Evolutionary conservation across 1,140 invertebrate genomes (phyloP), one percentile per base, ranked within the genome.

Genomic region (Monochamus saltuarius): DNA sequence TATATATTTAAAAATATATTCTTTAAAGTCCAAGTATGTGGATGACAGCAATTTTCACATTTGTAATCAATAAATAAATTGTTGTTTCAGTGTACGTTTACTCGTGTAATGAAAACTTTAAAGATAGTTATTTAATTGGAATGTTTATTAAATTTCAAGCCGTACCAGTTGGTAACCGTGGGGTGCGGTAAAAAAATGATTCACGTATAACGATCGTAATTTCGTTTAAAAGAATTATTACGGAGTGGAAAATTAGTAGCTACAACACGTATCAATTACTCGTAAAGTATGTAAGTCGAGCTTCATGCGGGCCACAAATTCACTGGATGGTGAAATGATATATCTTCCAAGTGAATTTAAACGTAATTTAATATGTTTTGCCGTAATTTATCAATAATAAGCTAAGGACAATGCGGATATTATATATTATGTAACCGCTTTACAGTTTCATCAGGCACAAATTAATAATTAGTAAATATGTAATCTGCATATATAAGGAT

Each of bases 61-160:
- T 6, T 29, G 22, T 3, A 29, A 29, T 29, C 6, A 29, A 29
- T 29, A 29, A 7, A 47, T n/a, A n/a, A 35, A 17, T 6, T 29
- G 22, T 29, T 29, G 2, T 29, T 29, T 29, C 22, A 29, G 22
- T 29, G 22, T 29, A 6, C 22, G 6, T 50, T 22, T 36, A 14
- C 19, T 9, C 9, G 16, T 13, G 34, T 29, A 50, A 36, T 50
- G 37, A 50, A 50, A 17, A 13, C 22, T 29, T 34, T 50, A 29
- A 36, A 50, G 37, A 29, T 10, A 36, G 47, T 50, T 50, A 36
- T 50, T 50, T 50, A 50, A 50, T 50, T 50, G 47, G n/a, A 16
- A 17, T n/a, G 10, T 47, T 29, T 29, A 29, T 29, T 29, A 29
- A 29, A 29, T 29, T 29, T 29, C 22, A 29, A 3, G 22, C 22